phyloP scores from a whole-genome alignment of 2,888 invertebrate species.

The Calephelis perditalis region DNA sequence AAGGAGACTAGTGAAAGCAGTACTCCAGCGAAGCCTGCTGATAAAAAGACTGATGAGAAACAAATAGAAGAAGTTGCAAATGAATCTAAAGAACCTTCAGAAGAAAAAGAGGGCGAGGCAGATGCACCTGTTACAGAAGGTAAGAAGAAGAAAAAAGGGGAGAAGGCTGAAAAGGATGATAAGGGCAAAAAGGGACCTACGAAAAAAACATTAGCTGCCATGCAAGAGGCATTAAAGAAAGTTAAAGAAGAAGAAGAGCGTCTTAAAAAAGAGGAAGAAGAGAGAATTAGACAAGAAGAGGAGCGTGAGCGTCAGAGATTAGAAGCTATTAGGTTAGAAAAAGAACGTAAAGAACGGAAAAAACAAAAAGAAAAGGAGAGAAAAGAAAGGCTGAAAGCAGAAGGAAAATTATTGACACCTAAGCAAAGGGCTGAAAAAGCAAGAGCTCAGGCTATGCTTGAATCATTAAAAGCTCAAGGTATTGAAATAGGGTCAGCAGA shows the following conservation, averaged over 20 bases:
- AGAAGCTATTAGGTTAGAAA: slow-evolving; percentile 88
- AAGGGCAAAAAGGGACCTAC: slow-evolving; percentile 85
- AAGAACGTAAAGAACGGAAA: slow-evolving; percentile 91
- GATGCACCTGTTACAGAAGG: slow-evolving; percentile 54
- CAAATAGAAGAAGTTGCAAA: slow-evolving; percentile 50
- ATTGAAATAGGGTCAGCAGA: slow-evolving; percentile 87
- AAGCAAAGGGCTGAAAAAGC: slow-evolving; percentile 96
- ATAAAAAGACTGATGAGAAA: slow-evolving; percentile 41
- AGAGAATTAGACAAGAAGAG: slow-evolving; percentile 84
- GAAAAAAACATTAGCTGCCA: slow-evolving; percentile 91
- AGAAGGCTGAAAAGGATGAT: slow-evolving; percentile 75
- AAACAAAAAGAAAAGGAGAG: slow-evolving; percentile 96
- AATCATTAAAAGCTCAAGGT: slow-evolving; percentile 93
- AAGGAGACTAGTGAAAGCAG: slow-evolving; percentile 47
- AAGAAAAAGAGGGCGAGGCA: slow-evolving; percentile 54
- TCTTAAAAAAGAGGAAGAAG: slow-evolving; percentile 85
- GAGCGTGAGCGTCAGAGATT: slow-evolving; percentile 84
- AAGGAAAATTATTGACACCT: slow-evolving; percentile 94
- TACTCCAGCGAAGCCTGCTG: slow-evolving; percentile 34
- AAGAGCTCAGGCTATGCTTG: slow-evolving; percentile 92
- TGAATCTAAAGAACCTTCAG: slow-evolving; percentile 55
- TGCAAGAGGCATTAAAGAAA: slow-evolving; percentile 94
- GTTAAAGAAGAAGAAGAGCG: slow-evolving; percentile 94
- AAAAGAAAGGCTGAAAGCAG: slow-evolving; percentile 95
- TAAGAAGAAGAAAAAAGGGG: slow-evolving; percentile 68